These are phyloP conservation scores for Agapostemon virescens DNA, from an alignment of 2,888 invertebrate genomes.

Conservation along the genomic window DNA sequence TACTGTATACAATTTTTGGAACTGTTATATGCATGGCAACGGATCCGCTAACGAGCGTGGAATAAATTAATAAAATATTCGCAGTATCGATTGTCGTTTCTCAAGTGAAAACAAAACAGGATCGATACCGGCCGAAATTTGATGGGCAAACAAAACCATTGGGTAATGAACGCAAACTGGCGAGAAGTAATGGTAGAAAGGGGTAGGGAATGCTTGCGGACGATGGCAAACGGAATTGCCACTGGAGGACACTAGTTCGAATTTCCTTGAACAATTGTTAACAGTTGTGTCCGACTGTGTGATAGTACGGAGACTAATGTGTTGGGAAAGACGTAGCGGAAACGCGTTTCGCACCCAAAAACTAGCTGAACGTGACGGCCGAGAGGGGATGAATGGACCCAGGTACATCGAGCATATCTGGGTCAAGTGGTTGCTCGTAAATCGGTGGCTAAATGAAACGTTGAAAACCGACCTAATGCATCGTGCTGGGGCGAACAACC, in stretches of 20 bases:
- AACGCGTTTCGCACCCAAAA: conserved; percentile 63
- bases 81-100: neutral
- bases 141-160: neutral
- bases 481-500: conserved; percentile 52
- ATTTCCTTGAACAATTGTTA: conserved; percentile 52
- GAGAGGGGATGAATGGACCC: conserved; percentile 46
- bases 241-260: conserved; percentile 21
- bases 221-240: conserved; percentile 26
- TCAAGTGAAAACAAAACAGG: neutral
- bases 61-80: neutral
- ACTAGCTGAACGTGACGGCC: conserved; percentile 36
- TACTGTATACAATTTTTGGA: neutral
- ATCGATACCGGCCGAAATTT: neutral
- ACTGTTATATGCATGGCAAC: neutral
- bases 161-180: neutral
- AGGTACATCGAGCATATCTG: conserved; percentile 69
- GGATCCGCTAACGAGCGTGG: neutral
- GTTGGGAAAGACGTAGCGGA: conserved; percentile 58
- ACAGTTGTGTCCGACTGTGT: conserved; percentile 39
- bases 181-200: neutral
- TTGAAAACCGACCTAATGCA: conserved; percentile 70
- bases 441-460: conserved; percentile 73
- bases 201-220: neutral
- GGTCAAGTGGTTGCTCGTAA: conserved; percentile 70
- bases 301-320: conserved; percentile 58